Evolutionary conservation across 2,113 vertebrate genomes (phyloP).

Genomic region (Perca schrenkii): DNA sequence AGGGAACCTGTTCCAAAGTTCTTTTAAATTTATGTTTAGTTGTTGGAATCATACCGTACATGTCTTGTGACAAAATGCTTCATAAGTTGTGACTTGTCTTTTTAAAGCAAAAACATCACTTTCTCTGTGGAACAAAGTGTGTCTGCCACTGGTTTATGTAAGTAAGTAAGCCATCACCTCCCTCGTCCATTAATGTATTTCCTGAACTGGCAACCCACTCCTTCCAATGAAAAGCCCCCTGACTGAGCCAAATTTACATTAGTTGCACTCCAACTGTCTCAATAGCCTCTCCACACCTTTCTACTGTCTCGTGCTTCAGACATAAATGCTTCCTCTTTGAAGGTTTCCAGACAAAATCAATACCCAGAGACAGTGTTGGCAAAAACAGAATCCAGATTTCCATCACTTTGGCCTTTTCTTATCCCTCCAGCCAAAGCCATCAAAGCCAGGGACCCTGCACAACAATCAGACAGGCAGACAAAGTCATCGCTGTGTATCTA

Average conservation of each 20-base stretch:
- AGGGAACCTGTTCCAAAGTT: neutral
- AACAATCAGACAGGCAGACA: conserved; percentile 68
- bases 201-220: conserved; percentile 46
- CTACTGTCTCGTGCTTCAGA: conserved; percentile 66
- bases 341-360: conserved; percentile 85
- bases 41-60: neutral
- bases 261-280: conserved; percentile 64
- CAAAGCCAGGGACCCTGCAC: conserved; percentile 64
- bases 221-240: conserved; percentile 43
- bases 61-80: neutral
- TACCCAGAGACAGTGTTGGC: conserved; percentile 74
- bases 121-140: conserved; percentile 15
- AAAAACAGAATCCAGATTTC: conserved; percentile 76
- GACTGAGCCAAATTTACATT: conserved; percentile 69
- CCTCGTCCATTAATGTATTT: conserved; percentile 40
- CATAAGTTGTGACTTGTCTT: neutral
- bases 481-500: conserved; percentile 77
- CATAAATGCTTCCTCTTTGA: conserved; percentile 80
- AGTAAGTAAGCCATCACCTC: conserved; percentile 42
- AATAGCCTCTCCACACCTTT: conserved; percentile 66
- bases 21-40: neutral
- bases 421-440: conserved; percentile 73
- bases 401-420: conserved; percentile 79
- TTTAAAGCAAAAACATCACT: neutral
- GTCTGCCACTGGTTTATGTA: conserved; percentile 8